These are phyloP conservation scores for Chironex yamaguchii DNA, from an alignment of 30 jellyfish, hydroid and myxozoan genomes.

Conservation along the genomic window DNA sequence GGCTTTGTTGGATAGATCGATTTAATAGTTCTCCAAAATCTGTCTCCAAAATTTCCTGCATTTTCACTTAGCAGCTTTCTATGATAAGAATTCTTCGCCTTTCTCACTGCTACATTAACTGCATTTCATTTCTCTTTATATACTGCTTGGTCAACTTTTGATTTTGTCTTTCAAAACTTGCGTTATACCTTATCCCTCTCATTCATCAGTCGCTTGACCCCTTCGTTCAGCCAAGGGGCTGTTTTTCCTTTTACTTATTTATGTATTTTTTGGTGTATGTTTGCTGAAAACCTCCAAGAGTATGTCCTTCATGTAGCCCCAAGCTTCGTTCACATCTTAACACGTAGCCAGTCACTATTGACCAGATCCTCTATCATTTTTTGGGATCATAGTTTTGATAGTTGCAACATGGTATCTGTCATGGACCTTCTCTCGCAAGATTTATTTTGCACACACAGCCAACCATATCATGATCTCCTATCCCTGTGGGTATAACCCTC, in stretches of 20 bases:
- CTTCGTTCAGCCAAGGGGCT: conserved; percentile 65
- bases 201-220: conserved; percentile 35
- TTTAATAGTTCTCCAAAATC: conserved; percentile 39
- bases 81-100: conserved; percentile 37
- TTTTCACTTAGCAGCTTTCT: conserved; percentile 11
- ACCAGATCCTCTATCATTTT: conserved; percentile 65
- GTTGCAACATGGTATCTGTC: conserved; percentile 72
- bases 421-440: conserved; percentile 69
- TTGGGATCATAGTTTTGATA: conserved; percentile 61
- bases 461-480: conserved; percentile 82
- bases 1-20: conserved; percentile 59
- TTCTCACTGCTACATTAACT: conserved; percentile 35
- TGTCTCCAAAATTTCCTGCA: conserved; percentile 37
- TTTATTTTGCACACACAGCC: conserved; percentile 74
- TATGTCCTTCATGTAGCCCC: conserved; percentile 75
- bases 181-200: conserved; percentile 33
- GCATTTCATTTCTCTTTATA: conserved; percentile 45
- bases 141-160: conserved; percentile 23
- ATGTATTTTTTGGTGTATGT: conserved; percentile 52
- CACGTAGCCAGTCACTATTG: conserved; percentile 72
- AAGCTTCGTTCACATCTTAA: conserved; percentile 62
- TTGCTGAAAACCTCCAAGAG: conserved; percentile 60
- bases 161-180: conserved; percentile 30
- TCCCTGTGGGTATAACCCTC: conserved; percentile 73
- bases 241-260: conserved; percentile 59